These are phyloP conservation scores for Aptenodytes forsteri DNA, from an alignment of 2,113 vertebrate species.

Conservation along the genomic window DNA sequence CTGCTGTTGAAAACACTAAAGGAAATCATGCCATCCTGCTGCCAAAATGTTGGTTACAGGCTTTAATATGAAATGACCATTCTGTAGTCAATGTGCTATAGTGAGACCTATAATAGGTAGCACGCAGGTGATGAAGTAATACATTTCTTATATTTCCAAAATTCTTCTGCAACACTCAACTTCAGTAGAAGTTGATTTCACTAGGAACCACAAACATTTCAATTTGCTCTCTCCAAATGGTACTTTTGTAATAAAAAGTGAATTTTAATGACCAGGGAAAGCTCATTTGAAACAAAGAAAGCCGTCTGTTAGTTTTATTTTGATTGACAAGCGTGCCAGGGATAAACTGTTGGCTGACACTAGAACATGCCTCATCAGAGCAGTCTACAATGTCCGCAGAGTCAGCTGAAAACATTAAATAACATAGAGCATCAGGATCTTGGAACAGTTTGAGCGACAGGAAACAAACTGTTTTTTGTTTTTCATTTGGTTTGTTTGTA, in stretches of 20 bases:
- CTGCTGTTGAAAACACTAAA: neutral
- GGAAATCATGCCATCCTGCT: neutral
- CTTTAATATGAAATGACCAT: neutral
- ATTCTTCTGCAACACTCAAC: neutral
- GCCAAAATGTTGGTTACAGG: neutral
- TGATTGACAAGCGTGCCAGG: conserved; percentile 47
- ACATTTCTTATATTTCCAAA: neutral
- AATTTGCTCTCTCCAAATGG: conserved; percentile 13
- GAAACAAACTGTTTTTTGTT: conserved; percentile 59
- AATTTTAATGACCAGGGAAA: conserved; percentile 40
- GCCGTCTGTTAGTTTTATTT: conserved; percentile 55
- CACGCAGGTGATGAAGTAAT: neutral
- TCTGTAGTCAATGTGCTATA: neutral
- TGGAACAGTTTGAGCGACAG: conserved; percentile 46
- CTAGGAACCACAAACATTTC: neutral
- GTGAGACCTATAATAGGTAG: neutral
- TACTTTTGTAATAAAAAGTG: conserved; percentile 41
- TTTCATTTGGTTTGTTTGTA: conserved; percentile 72
- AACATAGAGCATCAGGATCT: conserved; percentile 49
- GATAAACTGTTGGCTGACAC: conserved; percentile 54
- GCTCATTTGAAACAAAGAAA: conserved; percentile 58
- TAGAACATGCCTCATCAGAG: conserved; percentile 51
- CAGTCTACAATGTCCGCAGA: conserved; percentile 31
- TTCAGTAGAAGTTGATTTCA: neutral
- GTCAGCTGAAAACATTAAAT: conserved; percentile 51